Conservation (phyloP, 1,140 invertebrate species). For the Drosophila baimaii region DNA sequence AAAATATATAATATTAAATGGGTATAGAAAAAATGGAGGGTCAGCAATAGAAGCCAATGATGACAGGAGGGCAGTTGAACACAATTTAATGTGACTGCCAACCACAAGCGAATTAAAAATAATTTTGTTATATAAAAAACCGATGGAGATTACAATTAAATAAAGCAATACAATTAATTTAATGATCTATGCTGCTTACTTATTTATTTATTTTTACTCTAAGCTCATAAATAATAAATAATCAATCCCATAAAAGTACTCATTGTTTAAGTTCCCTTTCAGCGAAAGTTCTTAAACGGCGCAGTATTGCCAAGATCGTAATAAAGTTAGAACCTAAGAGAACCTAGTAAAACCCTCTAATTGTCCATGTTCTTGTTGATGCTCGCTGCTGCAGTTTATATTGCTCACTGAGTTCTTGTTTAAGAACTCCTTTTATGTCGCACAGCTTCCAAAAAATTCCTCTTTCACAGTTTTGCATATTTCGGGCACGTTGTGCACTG, state of each 20-base stretch:
- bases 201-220: background rate
- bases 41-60: background rate
- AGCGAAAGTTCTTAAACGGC: too few relatives aligned
- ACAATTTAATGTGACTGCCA: conserved; percentile 6
- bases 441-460: conserved; percentile 15
- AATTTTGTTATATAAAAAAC: conserved; percentile 2
- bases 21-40: background rate
- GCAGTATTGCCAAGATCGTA: background rate
- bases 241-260: too few relatives aligned
- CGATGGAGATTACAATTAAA: background rate
- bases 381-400: conserved; percentile 8
- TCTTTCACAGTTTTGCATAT: conserved; percentile 31
- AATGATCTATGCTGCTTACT: background rate
- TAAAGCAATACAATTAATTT: background rate
- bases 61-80: conserved; percentile 35
- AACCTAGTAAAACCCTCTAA: background rate
- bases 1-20: background rate
- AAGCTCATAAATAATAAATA: too few relatives aligned
- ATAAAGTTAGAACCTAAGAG: background rate
- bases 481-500: conserved; percentile 47
- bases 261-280: too few relatives aligned
- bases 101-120: conserved; percentile 8
- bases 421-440: conserved; percentile 21
- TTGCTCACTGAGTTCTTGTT: background rate
- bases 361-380: conserved; percentile 13